Conservation (phyloP, 2,888 invertebrate species). For the Drosophila seclusa region DNA sequence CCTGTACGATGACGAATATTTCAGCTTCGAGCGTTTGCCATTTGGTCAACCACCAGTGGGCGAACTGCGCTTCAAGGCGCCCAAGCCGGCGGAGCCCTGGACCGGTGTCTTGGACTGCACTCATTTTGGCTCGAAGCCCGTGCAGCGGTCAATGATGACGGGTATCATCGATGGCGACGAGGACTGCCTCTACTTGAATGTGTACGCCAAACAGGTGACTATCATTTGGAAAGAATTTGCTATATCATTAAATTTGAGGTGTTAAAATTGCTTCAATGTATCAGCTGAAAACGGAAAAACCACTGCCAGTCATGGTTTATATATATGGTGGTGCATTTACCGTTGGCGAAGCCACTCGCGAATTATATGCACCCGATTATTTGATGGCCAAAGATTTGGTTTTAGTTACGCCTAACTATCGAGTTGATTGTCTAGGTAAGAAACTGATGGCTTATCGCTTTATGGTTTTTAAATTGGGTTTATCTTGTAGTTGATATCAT, state of each 20-base stretch:
- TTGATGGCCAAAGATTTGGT: slow-evolving; percentile 85
- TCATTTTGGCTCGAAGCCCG: slow-evolving; percentile 72
- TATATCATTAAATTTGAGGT: slow-evolving; percentile 14
- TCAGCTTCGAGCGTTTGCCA: slow-evolving; percentile 78
- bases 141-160: slow-evolving; percentile 75
- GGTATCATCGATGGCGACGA: slow-evolving; percentile 84
- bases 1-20: slow-evolving; percentile 69
- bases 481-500: background rate
- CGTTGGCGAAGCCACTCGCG: slow-evolving; percentile 82
- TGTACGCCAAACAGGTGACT: slow-evolving; percentile 83
- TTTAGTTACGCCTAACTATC: slow-evolving; percentile 85
- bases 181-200: slow-evolving; percentile 86
- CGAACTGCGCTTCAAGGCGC: slow-evolving; percentile 82
- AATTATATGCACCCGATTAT: slow-evolving; percentile 84
- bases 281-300: slow-evolving; percentile 60
- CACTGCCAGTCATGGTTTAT: slow-evolving; percentile 85
- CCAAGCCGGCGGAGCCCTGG: slow-evolving; percentile 84
- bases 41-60: slow-evolving; percentile 80
- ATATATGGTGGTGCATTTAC: slow-evolving; percentile 86
- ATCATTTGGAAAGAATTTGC: slow-evolving; percentile 8
- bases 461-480: slow-evolving; percentile 8
- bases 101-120: slow-evolving; percentile 83
- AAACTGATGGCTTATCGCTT: slow-evolving; percentile 6
- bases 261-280: background rate
- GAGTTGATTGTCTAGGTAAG: slow-evolving; percentile 85